These are phyloP conservation scores for Seriola quinqueradiata DNA, from an alignment of 2,113 vertebrate species.

Conservation along the genomic window DNA sequence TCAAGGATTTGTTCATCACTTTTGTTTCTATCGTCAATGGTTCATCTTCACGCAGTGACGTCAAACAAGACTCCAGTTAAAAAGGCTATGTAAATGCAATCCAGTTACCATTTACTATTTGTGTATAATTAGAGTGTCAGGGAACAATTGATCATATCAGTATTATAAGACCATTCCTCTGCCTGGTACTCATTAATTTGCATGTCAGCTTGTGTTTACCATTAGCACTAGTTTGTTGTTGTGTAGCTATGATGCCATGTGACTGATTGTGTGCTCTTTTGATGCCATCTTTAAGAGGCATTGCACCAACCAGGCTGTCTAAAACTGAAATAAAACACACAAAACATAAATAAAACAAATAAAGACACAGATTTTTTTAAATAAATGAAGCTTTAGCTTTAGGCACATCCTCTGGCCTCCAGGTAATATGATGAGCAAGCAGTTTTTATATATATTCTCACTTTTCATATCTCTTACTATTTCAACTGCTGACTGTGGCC, in stretches of 20 bases:
- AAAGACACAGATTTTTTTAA: not conserved
- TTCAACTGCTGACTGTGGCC: constrained; percentile 34
- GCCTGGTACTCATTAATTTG: not conserved
- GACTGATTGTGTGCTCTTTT: too few relatives aligned
- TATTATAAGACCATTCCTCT: not conserved
- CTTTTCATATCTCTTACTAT: constrained; percentile 24
- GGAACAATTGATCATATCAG: not conserved
- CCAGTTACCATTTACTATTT: constrained; percentile 3
- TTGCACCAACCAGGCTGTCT: not conserved
- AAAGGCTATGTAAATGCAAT: not conserved
- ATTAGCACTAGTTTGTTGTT: not conserved
- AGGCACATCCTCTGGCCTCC: not conserved
- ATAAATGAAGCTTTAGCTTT: not conserved
- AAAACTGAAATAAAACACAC: not conserved
- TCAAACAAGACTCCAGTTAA: constrained; percentile 4
- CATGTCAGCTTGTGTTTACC: not conserved
- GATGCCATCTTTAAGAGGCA: not conserved
- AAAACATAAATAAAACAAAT: not conserved
- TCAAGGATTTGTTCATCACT: constrained; percentile 34
- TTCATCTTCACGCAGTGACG: constrained; percentile 2
- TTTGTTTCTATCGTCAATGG: constrained; percentile 11
- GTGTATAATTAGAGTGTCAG: not conserved
- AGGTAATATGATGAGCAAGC: constrained; percentile 15
- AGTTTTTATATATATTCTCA: constrained; percentile 28
- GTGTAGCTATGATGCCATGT: not conserved